Conservation (phyloP, 2,888 invertebrate genomes). For the Heliconius sara region DNA sequence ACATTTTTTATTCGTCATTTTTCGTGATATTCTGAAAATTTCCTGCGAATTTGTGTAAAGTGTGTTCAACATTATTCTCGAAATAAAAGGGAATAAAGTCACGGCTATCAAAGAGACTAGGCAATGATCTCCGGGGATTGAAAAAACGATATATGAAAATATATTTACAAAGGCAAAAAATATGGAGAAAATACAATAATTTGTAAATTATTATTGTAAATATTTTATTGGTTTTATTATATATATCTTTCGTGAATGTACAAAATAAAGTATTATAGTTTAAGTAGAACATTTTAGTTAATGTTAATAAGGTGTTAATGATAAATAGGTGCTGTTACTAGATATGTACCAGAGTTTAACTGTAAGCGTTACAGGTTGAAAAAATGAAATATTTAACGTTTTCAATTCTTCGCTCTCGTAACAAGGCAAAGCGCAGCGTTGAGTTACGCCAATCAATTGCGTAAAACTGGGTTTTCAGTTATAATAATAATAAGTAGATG, state of each 20-base stretch:
- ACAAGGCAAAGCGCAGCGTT: no score
- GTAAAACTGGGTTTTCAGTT: no score
- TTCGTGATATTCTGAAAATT: not conserved
- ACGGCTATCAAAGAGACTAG: constrained; percentile 37
- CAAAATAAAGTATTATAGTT: not conserved
- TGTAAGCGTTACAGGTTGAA: no score
- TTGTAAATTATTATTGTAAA: not conserved
- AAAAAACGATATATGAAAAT: constrained; percentile 35
- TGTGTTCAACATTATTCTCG: constrained; percentile 27
- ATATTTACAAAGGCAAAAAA: constrained; percentile 29
- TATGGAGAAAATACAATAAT: not conserved
- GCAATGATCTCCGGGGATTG: constrained; percentile 33
- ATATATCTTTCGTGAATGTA: not conserved
- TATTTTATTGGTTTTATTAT: not conserved
- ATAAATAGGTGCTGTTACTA: no score
- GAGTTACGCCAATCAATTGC: no score
- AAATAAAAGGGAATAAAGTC: constrained; percentile 40
- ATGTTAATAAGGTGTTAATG: not conserved
- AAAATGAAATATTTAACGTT: no score
- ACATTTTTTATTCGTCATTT: not conserved
- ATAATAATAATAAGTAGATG: no score
- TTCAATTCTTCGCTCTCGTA: no score
- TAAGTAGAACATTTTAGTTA: not conserved
- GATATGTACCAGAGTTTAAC: no score
- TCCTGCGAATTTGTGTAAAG: constrained; percentile 7